phyloP scores from a whole-genome alignment of 2,797 vertebrate genomes.

The Margarornis squamiger region DNA sequence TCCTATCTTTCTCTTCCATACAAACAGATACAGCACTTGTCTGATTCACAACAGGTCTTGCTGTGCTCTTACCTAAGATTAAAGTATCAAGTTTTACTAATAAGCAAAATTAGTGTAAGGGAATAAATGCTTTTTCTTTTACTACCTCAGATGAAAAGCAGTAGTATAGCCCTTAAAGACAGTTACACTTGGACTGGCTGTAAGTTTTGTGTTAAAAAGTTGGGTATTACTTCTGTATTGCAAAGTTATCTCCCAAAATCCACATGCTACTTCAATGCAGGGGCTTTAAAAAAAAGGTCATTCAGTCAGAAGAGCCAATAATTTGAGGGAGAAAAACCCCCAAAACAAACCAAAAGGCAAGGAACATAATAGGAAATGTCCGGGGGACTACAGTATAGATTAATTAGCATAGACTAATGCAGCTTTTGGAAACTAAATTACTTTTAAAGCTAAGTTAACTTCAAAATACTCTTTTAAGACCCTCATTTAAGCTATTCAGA shows the following conservation, averaged over 20 bases:
- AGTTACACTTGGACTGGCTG: not conserved
- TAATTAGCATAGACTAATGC: not conserved
- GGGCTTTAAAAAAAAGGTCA: not conserved
- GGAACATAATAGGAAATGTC: not conserved
- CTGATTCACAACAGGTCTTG: not conserved
- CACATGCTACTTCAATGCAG: not conserved
- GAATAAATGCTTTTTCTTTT: not conserved
- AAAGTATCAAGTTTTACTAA: not conserved
- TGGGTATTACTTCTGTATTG: not conserved
- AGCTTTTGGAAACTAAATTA: not conserved
- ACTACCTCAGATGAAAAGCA: not conserved
- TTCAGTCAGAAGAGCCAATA: not conserved
- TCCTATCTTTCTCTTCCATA: not conserved
- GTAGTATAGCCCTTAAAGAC: not conserved
- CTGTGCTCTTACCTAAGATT: not conserved
- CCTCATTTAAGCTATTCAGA: not conserved
- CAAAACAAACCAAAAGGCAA: not conserved
- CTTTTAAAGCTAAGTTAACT: not conserved
- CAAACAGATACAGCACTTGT: not conserved
- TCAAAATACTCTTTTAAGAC: not conserved
- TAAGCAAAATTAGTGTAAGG: not conserved
- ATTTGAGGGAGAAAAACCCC: not conserved
- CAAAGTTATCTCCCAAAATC: not conserved
- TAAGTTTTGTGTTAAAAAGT: not conserved
- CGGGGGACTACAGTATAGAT: not conserved